phyloP scores from a whole-genome alignment of 2,888 invertebrate genomes.

The Acanthosepion pharaonis region DNA sequence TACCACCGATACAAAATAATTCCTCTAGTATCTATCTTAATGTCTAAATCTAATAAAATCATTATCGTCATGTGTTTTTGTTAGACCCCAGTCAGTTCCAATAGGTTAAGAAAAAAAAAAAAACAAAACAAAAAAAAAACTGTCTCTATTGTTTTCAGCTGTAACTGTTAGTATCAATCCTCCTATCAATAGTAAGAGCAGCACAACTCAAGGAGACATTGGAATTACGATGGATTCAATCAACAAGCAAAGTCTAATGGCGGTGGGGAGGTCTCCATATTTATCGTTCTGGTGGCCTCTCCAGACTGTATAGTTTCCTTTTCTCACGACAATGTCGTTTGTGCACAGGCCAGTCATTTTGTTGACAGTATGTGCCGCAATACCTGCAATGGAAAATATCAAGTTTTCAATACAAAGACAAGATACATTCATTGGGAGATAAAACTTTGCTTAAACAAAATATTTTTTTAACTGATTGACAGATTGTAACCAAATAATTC shows the following conservation, averaged over 20 bases:
- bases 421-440: too few relatives aligned
- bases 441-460: too few relatives aligned
- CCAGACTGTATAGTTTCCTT: constrained; percentile 64
- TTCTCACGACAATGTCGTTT: constrained; percentile 75
- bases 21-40: neutral
- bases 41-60: neutral
- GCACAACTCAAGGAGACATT: constrained; percentile 34
- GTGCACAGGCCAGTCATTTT: constrained; percentile 76
- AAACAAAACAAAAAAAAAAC: too few relatives aligned
- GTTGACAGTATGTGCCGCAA: constrained; percentile 76
- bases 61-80: neutral
- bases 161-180: neutral
- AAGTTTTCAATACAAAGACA: too few relatives aligned
- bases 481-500: too few relatives aligned
- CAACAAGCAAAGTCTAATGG: constrained; percentile 34
- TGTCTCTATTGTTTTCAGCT: neutral
- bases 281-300: constrained; percentile 72
- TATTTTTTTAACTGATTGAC: too few relatives aligned
- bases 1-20: neutral
- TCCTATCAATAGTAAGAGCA: neutral
- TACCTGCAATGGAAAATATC: constrained; percentile 68
- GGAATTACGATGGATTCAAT: constrained; percentile 35
- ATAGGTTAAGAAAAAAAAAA: neutral
- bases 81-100: constrained; percentile 20
- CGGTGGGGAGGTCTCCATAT: neutral